Base-by-base conservation (phyloP, 2,113 vertebrate species). In the Riparia riparia region DNA sequence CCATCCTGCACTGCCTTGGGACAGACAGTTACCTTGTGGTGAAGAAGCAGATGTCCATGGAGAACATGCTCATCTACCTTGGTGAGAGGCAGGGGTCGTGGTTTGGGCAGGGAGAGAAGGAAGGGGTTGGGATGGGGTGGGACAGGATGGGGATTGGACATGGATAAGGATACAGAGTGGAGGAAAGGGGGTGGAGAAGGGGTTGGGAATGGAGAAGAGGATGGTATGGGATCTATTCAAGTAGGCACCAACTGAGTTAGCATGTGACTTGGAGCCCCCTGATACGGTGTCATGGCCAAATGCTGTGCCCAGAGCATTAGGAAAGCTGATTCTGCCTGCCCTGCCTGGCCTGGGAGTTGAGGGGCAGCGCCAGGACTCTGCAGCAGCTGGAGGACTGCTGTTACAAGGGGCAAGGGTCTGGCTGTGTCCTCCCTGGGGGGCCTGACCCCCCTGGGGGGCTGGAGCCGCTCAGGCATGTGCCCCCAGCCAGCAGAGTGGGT, bases 31-130 rank as follows among this genome's bases (percentile, higher is more conserved):
- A 98, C 92, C 97, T 99, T 91, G 98, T 99, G 63, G 98, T 99
- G 79, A 99, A 99, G 97, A 99, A 98, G 91, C 96, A 99, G 77
- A 26, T 96, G 17, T 96, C 98, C 54, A 99, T 99, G 99, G 99
- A 99, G 66, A 95, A 97, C 61, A 99, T 99, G 98, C 94, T 99
- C 16, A 4, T 98, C 21, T 99, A 99, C 86, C 95, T 99, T 37
- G 98, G 99, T 99, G 98, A 89, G 80, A 17, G 26, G 31, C 2
- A 41, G 42, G 26, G 50, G 17, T 16, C 15, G 3, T 6, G 16
- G 68, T 19, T 13, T 25, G 21, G 78, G 39, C 17, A 10, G 14
- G n/a, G 50, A 39, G n/a, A 14, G 57, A 26, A 7, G 4, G 13
- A 37, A 37, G 37, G 41, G 44, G 21, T 29, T 8, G 45, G 44